phyloP scores from a whole-genome alignment of 1,140 invertebrate genomes.

The Lepidurus arcticus region DNA sequence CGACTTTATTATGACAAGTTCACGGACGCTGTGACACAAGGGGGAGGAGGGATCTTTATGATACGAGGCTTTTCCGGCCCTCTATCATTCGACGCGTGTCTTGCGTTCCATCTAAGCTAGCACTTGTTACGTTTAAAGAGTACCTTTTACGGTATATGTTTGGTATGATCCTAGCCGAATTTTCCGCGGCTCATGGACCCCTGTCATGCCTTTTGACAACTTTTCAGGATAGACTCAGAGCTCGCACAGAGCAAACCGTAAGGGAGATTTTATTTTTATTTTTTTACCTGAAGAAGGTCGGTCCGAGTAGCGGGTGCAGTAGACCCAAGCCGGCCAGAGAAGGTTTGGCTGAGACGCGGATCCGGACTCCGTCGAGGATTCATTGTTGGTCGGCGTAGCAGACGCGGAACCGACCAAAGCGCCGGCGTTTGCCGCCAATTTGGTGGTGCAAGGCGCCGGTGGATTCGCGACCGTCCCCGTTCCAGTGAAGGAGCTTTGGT shows the following conservation, averaged over 20 bases:
- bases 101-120: no score
- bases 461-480: not conserved
- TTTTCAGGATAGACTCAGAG: not conserved
- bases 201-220: not conserved
- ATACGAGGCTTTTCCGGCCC: not conserved
- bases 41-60: not conserved
- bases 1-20: conserved; percentile 26
- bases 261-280: not conserved
- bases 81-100: no score
- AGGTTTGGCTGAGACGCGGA: conserved; percentile 29
- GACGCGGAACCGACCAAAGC: not conserved
- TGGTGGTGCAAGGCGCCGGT: not conserved
- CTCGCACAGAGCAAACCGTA: not conserved
- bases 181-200: not conserved
- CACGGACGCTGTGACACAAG: not conserved
- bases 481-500: not conserved
- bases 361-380: conserved; percentile 24
- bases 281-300: conserved; percentile 84
- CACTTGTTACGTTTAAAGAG: no score
- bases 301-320: conserved; percentile 94
- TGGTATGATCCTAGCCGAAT: not conserved
- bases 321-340: conserved; percentile 91
- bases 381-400: not conserved
- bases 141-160: no score
- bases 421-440: not conserved